Base-by-base conservation (phyloP, 2,113 vertebrate species). In the Oryzias curvinotus region DNA sequence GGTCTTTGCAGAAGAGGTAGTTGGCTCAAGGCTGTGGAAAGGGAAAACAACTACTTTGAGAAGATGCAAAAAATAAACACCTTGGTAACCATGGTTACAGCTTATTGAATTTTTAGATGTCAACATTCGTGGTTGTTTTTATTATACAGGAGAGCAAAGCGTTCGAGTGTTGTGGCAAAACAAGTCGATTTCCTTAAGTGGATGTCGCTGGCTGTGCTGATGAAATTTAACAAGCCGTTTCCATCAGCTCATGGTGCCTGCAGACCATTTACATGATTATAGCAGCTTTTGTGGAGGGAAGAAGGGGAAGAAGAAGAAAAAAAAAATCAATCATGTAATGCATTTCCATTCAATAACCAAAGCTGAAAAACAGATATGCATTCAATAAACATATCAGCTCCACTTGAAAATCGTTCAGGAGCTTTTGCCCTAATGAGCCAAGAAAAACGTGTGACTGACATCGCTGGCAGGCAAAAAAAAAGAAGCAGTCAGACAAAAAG, bases 11-110 rank as follows among this genome's bases (percentile, higher is more conserved):
- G 90, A 86, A 81, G 84, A 87, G 25, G 69, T 67, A 75, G 85
- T 79, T 62, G 83, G 83, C 82, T 86, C 87, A 56, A 91, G 84
- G 70, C 92, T 93, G 88, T 62, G 36, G 36, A 52, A 73, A 59
- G 75, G 86, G 74, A 82, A 75, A 81, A 80, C 69, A 62, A 75
- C 67, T 84, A 77, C 83, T 87, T 88, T 86, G 67, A 81, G 71
- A 76, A 78, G 60, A 62, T 51, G 52, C 23, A 21, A 14, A 14
- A n/a, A 6, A 12, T n/a, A 52, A 46, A 64, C 23, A 52, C 49
- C 45, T 52, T 23, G 14, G 73, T 76, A 76, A 75, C 84, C 64
- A 87, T 77, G 79, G 82, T 56, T 64, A 79, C 76, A 25, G 21
- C 69, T 68, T 52, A 78, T 52, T 58, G 30, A 77, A 67, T 48